These are phyloP conservation scores for Drosophila crucigera DNA, from an alignment of 2,888 invertebrate genomes.

Conservation along the genomic window DNA sequence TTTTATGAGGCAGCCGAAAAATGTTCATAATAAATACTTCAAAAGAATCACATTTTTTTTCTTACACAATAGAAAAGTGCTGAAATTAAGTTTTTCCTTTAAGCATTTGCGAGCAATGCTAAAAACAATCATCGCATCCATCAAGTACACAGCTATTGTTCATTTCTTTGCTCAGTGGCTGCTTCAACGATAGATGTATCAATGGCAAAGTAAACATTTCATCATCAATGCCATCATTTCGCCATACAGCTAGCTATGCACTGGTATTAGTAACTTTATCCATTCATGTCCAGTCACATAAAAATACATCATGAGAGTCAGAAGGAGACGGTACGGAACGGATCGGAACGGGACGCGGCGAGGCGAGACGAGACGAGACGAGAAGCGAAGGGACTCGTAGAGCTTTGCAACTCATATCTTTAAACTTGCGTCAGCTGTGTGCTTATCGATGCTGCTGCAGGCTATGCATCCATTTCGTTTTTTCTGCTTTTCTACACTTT, in stretches of 20 bases:
- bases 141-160: slow-evolving; percentile 22
- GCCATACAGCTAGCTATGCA: slow-evolving; percentile 19
- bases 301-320: not conserved
- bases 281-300: slow-evolving; percentile 44
- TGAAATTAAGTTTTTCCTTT: not conserved
- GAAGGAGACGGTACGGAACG: not conserved
- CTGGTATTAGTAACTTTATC: slow-evolving; percentile 35
- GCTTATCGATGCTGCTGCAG: slow-evolving; percentile 65
- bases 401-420: slow-evolving; percentile 75
- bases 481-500: not conserved
- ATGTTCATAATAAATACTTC: not conserved
- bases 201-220: slow-evolving; percentile 64
- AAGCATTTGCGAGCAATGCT: not conserved
- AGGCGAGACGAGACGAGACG: slow-evolving; percentile 8
- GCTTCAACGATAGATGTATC: slow-evolving; percentile 51
- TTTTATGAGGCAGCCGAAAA: not conserved
- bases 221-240: slow-evolving; percentile 56
- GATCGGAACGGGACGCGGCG: slow-evolving; percentile 1
- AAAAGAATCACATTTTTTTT: not conserved
- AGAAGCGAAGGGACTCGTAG: slow-evolving; percentile 12
- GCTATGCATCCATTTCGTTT: slow-evolving; percentile 16
- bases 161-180: slow-evolving; percentile 39
- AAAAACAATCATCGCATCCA: slow-evolving; percentile 11
- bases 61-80: not conserved
- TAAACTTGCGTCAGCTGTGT: slow-evolving; percentile 65